These are phyloP conservation scores for Gobius niger DNA, from an alignment of 2,113 vertebrate genomes.

Conservation along the genomic window DNA sequence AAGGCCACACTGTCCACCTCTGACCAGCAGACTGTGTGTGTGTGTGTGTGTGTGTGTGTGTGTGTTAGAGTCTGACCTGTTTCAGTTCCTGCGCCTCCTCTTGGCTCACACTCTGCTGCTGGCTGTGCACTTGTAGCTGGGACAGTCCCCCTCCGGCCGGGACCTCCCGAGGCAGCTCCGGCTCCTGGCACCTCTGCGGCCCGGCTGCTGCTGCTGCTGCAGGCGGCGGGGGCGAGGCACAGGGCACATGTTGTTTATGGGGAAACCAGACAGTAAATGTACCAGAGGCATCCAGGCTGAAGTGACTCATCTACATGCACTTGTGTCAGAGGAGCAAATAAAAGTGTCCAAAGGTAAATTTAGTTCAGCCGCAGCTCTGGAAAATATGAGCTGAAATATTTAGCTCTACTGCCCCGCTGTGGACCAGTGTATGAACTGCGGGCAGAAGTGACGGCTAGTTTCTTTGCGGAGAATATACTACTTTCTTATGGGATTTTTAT, in stretches of 20 bases:
- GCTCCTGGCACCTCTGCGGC: conserved; percentile 63
- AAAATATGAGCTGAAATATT: conserved; percentile 25
- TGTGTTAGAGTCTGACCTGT: conserved; percentile 78
- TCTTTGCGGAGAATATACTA: too few relatives aligned
- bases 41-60: background rate
- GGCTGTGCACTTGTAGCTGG: conserved; percentile 77
- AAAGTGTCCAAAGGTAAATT: conserved; percentile 24
- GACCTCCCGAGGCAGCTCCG: conserved; percentile 67
- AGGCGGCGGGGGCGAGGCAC: conserved; percentile 59
- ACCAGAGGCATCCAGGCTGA: conserved; percentile 49
- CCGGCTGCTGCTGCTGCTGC: conserved; percentile 70
- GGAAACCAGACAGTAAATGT: conserved; percentile 58
- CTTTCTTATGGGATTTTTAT: too few relatives aligned
- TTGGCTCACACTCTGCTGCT: conserved; percentile 78
- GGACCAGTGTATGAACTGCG: conserved; percentile 30
- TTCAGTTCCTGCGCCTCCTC: conserved; percentile 85
- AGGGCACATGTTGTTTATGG: conserved; percentile 56
- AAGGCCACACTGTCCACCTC: background rate
- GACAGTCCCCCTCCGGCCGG: conserved; percentile 67
- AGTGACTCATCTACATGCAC: conserved; percentile 57
- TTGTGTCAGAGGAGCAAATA: conserved; percentile 51
- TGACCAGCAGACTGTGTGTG: conserved; percentile 1
- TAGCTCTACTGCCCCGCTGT: conserved; percentile 63
- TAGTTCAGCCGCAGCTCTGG: conserved; percentile 49
- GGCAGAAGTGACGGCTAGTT: conserved; percentile 3